Percentiles rank a stretch among this genome's conserved stretches.
Evolutionary conservation across 1,140 invertebrate species (phyloP).

Genomic region (Lutraria rhynchaena): DNA sequence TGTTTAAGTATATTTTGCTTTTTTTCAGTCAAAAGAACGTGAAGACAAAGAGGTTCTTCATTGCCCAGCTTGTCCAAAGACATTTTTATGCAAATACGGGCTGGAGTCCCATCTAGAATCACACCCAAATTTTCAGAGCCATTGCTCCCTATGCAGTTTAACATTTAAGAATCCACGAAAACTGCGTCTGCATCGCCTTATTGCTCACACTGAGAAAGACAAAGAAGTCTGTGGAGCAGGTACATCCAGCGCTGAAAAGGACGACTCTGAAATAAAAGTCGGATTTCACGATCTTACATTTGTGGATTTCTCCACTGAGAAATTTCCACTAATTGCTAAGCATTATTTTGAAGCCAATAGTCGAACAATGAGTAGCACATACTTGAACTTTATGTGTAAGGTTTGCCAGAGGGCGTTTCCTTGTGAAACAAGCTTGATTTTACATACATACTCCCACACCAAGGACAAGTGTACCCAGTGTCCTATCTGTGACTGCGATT

Average conservation of each 20-base stretch:
- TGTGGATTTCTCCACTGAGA: conserved; percentile 89
- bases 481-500: conserved; percentile 78
- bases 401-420: conserved; percentile 90
- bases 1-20: no score
- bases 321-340: conserved; percentile 90
- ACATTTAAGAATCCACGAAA: conserved; percentile 88
- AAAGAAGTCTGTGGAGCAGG: conserved; percentile 47
- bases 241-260: conserved; percentile 34
- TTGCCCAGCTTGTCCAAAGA: conserved; percentile 84
- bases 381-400: conserved; percentile 87
- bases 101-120: conserved; percentile 88
- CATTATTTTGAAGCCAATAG: conserved; percentile 88
- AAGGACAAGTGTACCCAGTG: conserved; percentile 74
- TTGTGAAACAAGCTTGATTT: conserved; percentile 87
- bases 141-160: conserved; percentile 88
- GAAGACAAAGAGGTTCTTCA: conserved; percentile 71
- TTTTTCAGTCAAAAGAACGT: conserved; percentile 44
- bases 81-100: conserved; percentile 85
- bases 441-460: conserved; percentile 79
- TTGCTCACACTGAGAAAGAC: conserved; percentile 82
- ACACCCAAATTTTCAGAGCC: conserved; percentile 87
- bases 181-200: conserved; percentile 87
- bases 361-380: conserved; percentile 85
- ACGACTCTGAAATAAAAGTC: conserved; percentile 64
- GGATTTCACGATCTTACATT: conserved; percentile 90